Conservation (phyloP, 1,140 invertebrate species). For the Lepidurus couesii region DNA sequence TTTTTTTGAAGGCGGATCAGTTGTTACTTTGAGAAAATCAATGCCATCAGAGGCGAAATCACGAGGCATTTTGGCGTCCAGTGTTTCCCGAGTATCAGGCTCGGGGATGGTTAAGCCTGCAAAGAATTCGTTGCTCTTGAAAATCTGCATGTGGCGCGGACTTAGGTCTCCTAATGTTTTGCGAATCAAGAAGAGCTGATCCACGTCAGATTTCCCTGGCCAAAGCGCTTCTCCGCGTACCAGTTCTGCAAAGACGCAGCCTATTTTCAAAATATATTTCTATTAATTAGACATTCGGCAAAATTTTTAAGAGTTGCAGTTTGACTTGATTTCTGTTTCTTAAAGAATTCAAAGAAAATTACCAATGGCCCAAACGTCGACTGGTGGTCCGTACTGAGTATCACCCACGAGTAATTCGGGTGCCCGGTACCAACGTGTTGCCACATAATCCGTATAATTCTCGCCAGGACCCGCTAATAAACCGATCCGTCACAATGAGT, state of each 20-base stretch:
- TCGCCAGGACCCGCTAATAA: constrained; percentile 66
- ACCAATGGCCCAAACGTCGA: constrained; percentile 95
- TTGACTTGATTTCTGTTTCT: no score
- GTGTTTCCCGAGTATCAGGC: constrained; percentile 59
- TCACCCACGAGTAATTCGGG: constrained; percentile 96
- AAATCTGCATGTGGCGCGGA: constrained; percentile 89
- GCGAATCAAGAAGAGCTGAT: constrained; percentile 93
- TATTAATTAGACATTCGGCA: background rate
- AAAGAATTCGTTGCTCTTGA: constrained; percentile 88
- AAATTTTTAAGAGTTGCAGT: no score
- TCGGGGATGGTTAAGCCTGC: constrained; percentile 86
- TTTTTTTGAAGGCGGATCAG: background rate
- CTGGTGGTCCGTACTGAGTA: constrained; percentile 91
- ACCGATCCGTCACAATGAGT: constrained; percentile 30
- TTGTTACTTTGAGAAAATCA: constrained; percentile 75
- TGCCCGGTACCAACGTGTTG: constrained; percentile 95
- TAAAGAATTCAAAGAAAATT: constrained; percentile 31
- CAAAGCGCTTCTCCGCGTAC: constrained; percentile 91
- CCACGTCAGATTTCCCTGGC: constrained; percentile 97
- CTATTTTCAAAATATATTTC: constrained; percentile 42
- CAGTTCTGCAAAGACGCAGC: constrained; percentile 93
- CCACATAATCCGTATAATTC: constrained; percentile 99
- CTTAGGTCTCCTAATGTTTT: constrained; percentile 82
- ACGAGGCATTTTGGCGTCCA: constrained; percentile 75
- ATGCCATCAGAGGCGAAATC: constrained; percentile 61